Percentiles rank a stretch among this genome's conserved stretches.
These are phyloP conservation scores for Darevskia nairensis DNA, from an alignment of 2,797 vertebrate genomes.

Conservation along the genomic window DNA sequence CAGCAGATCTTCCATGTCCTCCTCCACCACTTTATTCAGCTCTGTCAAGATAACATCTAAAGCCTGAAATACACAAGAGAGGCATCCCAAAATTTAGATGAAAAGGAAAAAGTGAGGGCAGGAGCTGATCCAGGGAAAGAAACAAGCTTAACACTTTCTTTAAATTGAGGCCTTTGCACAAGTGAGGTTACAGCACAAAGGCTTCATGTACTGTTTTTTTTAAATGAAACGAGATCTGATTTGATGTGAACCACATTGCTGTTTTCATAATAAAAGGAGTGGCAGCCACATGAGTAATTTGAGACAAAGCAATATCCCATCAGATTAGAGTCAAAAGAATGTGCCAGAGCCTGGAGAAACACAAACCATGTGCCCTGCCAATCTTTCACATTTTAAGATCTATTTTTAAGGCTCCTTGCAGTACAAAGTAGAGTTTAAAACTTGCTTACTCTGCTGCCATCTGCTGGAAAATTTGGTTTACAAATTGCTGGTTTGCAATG, in stretches of 20 bases:
- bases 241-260: background rate
- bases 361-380: background rate
- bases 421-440: background rate
- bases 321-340: background rate
- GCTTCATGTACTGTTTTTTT: background rate
- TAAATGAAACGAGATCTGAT: background rate
- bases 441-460: conserved; percentile 21
- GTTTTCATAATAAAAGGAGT: conserved; percentile 1
- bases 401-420: background rate
- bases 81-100: conserved; percentile 20
- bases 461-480: background rate
- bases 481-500: background rate
- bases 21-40: conserved; percentile 37
- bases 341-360: background rate
- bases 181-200: background rate
- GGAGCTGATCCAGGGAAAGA: conserved; percentile 29
- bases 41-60: conserved; percentile 63
- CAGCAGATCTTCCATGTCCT: conserved; percentile 49
- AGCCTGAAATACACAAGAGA: conserved; percentile 46
- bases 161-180: conserved; percentile 27
- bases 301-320: conserved; percentile 9
- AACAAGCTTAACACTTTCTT: conserved; percentile 15
- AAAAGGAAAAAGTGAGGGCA: conserved; percentile 21
- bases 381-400: background rate
- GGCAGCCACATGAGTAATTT: background rate